phyloP scores from a whole-genome alignment of 1,140 invertebrate species.

The Drosophila trapezifrons region DNA sequence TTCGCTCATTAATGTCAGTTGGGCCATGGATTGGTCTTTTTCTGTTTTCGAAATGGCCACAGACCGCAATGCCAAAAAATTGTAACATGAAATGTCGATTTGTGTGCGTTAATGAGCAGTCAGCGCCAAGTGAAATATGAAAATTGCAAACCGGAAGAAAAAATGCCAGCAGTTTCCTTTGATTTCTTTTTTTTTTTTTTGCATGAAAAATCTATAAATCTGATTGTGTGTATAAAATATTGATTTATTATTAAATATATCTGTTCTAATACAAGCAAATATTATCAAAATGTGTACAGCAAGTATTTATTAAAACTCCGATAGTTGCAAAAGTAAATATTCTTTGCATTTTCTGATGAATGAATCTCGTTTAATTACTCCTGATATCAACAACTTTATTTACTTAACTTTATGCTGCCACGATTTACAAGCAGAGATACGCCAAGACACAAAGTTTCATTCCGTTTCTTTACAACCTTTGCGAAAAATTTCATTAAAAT shows the following conservation, averaged over 20 bases:
- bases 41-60: constrained; percentile 6
- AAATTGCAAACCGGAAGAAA: constrained; percentile 19
- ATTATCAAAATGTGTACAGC: background rate
- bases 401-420: background rate
- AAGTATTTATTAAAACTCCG: background rate
- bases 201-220: background rate
- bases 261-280: too few relatives aligned
- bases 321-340: background rate
- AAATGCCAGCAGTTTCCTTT: background rate
- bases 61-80: constrained; percentile 69
- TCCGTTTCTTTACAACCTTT: constrained; percentile 7
- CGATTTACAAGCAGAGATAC: background rate
- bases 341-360: background rate
- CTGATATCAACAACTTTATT: constrained; percentile 4
- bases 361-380: background rate
- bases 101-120: constrained; percentile 57
- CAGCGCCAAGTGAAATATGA: constrained; percentile 16
- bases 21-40: constrained; percentile 23
- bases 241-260: background rate
- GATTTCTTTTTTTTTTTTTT: background rate
- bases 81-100: constrained; percentile 66
- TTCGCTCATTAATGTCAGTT: constrained; percentile 67
- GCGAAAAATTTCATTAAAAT: constrained; percentile 30
- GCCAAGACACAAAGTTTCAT: constrained; percentile 15
- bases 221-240: background rate